Conservation (phyloP, 2,113 vertebrate genomes). For the Ramphastos sulfuratus region DNA sequence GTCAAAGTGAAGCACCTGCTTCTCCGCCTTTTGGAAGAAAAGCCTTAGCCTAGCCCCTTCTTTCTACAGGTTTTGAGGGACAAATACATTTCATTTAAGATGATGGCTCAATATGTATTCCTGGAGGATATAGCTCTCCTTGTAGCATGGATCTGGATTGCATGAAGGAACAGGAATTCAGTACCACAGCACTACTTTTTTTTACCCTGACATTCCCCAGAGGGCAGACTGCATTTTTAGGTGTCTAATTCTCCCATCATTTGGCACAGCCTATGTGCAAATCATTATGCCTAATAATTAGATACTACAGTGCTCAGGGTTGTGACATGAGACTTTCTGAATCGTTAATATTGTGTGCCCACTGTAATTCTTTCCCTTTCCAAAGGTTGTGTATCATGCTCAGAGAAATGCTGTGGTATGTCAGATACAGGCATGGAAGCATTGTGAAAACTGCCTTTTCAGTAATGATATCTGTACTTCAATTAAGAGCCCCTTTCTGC, state of each 20-base stretch:
- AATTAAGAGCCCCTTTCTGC: not conserved
- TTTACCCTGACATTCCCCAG: slow-evolving; percentile 19
- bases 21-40: not conserved
- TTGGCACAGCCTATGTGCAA: slow-evolving; percentile 43
- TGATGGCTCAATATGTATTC: not conserved
- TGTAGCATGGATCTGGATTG: not conserved
- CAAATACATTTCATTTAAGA: not conserved
- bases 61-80: not conserved
- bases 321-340: slow-evolving; percentile 44
- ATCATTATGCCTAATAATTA: slow-evolving; percentile 49
- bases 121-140: not conserved
- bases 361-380: slow-evolving; percentile 17
- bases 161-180: not conserved
- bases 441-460: not conserved
- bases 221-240: slow-evolving; percentile 53
- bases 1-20: not conserved
- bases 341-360: slow-evolving; percentile 26
- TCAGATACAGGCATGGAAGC: not conserved
- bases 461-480: not conserved
- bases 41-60: not conserved
- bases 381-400: not conserved
- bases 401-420: not conserved
- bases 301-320: slow-evolving; percentile 19
- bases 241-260: slow-evolving; percentile 37
- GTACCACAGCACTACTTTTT: not conserved